Percentiles rank a stretch among this genome's conserved stretches.
phyloP scores from a whole-genome alignment of 2,797 vertebrate genomes.

The Gephyroberyx darwinii region DNA sequence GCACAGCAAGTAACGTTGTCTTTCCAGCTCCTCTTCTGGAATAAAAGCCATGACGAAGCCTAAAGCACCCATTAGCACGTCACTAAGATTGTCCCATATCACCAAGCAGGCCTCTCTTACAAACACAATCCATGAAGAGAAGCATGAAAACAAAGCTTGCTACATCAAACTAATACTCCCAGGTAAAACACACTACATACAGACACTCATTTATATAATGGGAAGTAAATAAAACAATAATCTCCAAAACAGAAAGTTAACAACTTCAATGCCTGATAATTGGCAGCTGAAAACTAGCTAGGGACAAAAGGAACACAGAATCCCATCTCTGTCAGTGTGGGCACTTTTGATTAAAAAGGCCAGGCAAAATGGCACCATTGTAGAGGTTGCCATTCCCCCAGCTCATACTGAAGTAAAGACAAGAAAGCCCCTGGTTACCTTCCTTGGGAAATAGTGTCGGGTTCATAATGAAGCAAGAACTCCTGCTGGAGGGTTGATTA shows the following conservation, averaged over 20 bases:
- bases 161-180: neutral
- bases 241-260: neutral
- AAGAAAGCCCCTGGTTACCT: conserved; percentile 68
- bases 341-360: conserved; percentile 67
- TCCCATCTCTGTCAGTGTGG: conserved; percentile 43
- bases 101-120: neutral
- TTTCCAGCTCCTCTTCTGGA: conserved; percentile 43
- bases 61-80: conserved; percentile 44
- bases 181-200: neutral
- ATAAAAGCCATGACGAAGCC: conserved; percentile 48
- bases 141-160: neutral
- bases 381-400: conserved; percentile 34
- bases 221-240: neutral
- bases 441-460: conserved; percentile 68
- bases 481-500: conserved; percentile 78
- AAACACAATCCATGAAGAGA: neutral
- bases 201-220: neutral
- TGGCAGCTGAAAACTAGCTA: conserved; percentile 19
- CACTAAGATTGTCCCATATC: conserved; percentile 8
- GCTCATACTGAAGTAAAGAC: conserved; percentile 65
- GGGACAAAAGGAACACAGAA: conserved; percentile 9
- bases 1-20: neutral
- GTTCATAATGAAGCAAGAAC: conserved; percentile 70
- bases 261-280: neutral
- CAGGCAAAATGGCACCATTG: conserved; percentile 60